A percentile compares a stretch with the other conserved stretches of the same genome.
phyloP scores from a whole-genome alignment of 2,113 vertebrate genomes.

The Aspiorhynchus laticeps region DNA sequence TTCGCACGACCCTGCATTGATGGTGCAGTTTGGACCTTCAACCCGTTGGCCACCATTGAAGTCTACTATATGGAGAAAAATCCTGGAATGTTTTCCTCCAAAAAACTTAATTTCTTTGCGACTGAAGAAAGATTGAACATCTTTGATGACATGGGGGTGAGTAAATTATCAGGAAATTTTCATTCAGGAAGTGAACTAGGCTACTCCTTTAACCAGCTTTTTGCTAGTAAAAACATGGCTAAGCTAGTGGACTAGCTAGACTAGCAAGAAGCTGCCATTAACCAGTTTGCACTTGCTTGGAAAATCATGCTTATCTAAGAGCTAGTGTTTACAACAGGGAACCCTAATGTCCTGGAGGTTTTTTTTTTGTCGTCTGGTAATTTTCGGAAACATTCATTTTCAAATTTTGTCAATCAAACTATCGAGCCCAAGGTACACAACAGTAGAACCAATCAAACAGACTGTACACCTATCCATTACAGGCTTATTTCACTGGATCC shows the following conservation, averaged over 20 bases:
- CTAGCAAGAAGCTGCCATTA: neutral
- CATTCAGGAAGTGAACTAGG: too few species aligned
- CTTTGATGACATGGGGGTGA: too few species aligned
- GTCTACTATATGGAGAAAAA: too few species aligned
- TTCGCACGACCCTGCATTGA: too few species aligned
- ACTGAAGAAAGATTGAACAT: too few species aligned
- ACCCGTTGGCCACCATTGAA: too few species aligned
- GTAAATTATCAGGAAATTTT: too few species aligned
- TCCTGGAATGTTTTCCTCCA: too few species aligned
- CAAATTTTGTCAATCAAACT: neutral
- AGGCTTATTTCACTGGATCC: neutral
- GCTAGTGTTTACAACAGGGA: neutral
- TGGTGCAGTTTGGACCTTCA: too few species aligned
- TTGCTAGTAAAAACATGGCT: neutral
- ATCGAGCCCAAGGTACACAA: neutral
- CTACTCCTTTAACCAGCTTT: too few species aligned
- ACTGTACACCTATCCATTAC: neutral
- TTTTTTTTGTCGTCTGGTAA: neutral
- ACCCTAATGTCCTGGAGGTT: neutral
- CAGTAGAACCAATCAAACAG: neutral
- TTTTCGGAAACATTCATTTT: neutral
- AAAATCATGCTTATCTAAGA: neutral
- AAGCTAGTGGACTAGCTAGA: neutral
- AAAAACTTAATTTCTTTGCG: too few species aligned
- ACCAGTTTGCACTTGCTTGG: neutral